Evolutionary conservation across 2,888 invertebrate genomes (phyloP).

Genomic region (Minunthozetes semirufus): DNA sequence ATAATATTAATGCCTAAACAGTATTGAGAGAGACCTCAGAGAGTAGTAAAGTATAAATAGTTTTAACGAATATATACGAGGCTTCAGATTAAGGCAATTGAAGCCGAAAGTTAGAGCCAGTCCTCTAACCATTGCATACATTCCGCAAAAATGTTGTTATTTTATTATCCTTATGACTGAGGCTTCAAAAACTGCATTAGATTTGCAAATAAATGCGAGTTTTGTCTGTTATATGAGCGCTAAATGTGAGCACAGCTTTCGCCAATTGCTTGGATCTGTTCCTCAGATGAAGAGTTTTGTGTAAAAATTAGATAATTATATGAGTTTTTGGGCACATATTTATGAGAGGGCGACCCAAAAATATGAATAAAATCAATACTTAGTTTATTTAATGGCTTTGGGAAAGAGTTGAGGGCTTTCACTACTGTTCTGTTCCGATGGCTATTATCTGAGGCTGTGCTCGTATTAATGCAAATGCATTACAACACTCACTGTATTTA

Average conservation of each 20-base stretch:
- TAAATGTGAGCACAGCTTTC: background rate
- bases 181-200: background rate
- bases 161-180: constrained; percentile 9
- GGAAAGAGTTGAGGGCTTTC: background rate
- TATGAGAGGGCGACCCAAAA: background rate
- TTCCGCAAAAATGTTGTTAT: constrained; percentile 22
- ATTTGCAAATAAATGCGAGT: background rate
- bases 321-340: background rate
- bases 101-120: no score
- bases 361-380: constrained; percentile 3
- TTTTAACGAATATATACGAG: no score
- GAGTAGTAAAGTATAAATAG: background rate
- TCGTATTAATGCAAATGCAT: background rate
- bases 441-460: no score
- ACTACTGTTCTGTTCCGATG: background rate
- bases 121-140: no score
- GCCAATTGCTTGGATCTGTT: background rate
- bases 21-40: background rate
- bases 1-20: background rate
- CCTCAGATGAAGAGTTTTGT: background rate
- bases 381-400: background rate
- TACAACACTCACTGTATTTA: no score
- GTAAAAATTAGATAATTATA: constrained; percentile 23
- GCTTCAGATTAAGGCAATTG: no score
- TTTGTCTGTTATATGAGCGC: background rate